phyloP scores from a whole-genome alignment of 2,888 invertebrate genomes.

The Anaspis maculata region DNA sequence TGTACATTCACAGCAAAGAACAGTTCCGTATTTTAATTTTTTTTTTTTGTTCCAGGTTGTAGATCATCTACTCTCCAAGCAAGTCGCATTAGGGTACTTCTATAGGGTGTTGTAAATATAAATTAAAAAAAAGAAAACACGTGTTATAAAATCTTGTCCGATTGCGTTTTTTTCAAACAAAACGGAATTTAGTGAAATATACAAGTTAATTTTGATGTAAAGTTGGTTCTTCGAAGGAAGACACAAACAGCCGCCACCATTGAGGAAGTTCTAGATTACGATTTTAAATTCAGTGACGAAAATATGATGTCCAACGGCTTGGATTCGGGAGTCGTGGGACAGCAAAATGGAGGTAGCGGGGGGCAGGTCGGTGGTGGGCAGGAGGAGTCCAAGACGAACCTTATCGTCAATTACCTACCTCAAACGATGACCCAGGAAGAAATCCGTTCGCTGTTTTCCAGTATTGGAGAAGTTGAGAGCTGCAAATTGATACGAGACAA shows the following conservation, averaged over 20 bases:
- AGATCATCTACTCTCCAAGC: constrained; percentile 18
- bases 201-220: constrained; percentile 16
- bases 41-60: constrained; percentile 28
- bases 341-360: constrained; percentile 71
- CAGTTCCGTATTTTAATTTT: too few species aligned
- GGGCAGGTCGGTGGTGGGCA: constrained; percentile 52
- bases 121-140: too few species aligned
- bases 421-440: constrained; percentile 99
- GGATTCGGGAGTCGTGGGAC: constrained; percentile 68
- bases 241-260: constrained; percentile 21
- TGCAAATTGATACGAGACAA: constrained; percentile 99
- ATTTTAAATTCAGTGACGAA: constrained; percentile 30
- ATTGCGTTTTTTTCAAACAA: too few species aligned
- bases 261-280: constrained; percentile 24
- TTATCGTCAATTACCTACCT: constrained; percentile 99
- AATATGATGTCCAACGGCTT: constrained; percentile 76
- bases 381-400: constrained; percentile 94
- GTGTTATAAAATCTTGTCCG: constrained; percentile 15
- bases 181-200: too few species aligned
- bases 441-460: constrained; percentile 93
- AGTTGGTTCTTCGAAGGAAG: constrained; percentile 15
- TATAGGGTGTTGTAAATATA: constrained; percentile 11
- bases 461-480: constrained; percentile 98
- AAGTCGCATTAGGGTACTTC: constrained; percentile 10
- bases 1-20: too few species aligned